Conservation (phyloP, 2,797 vertebrate species). For the Macropus fuliginosus region DNA sequence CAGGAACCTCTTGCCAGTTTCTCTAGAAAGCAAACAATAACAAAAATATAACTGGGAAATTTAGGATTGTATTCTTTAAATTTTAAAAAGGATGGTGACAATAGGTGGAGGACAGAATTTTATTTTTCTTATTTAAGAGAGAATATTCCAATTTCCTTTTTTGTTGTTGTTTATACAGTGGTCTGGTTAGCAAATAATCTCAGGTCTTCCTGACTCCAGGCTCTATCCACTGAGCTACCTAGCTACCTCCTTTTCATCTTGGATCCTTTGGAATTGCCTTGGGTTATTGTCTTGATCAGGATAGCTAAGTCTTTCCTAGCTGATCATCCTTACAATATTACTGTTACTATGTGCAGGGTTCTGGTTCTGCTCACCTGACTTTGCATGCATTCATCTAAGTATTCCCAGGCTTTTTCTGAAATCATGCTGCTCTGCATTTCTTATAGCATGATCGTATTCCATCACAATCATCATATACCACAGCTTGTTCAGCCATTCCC, state of each 20-base stretch:
- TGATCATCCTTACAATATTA: background rate
- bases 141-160: background rate
- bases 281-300: background rate
- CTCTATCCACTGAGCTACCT: background rate
- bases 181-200: background rate
- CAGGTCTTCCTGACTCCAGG: background rate
- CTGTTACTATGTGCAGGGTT: background rate
- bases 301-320: background rate
- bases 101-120: background rate
- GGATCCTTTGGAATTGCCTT: background rate
- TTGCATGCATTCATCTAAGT: background rate
- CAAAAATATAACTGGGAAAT: slow-evolving; percentile 13
- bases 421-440: background rate
- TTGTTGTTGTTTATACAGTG: background rate
- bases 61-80: background rate
- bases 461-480: background rate
- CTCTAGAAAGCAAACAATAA: slow-evolving; percentile 16
- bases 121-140: background rate
- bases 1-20: slow-evolving; percentile 1
- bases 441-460: background rate
- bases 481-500: background rate
- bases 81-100: slow-evolving; percentile 6
- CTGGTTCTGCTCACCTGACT: background rate
- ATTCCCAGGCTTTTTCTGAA: background rate
- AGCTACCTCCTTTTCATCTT: background rate